Evolutionary conservation across 2,797 vertebrate genomes (phyloP), one percentile per base, ranked within the genome.

Genomic region (Diplodus puntazzo): DNA sequence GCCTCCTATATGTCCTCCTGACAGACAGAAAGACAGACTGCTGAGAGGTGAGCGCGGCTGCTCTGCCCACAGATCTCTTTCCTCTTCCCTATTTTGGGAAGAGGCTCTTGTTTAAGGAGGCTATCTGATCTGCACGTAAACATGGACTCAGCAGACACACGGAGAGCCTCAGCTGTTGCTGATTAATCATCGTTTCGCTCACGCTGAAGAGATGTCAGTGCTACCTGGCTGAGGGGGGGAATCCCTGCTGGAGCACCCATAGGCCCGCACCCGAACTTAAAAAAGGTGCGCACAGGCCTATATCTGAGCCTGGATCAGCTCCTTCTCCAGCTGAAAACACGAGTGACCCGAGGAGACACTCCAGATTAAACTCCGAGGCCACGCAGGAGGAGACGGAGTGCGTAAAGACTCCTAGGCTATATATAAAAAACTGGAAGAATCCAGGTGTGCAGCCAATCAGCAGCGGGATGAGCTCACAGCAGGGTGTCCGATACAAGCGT

Each of bases 121-220:
- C 93, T 95, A 98, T 96, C 94, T 96, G 97, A 98, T 95, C 94
- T 82, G 71, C 84, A 91, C 90, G 92, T 97, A 97, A 98, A 98
- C 96, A 97, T 94, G 94, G 89, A 89, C 95, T 95, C 93, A 89
- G 95, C 89, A 93, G 89, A 89, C 86, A 85, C 95, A 93, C 88
- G 77, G 93, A 94, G 93, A 85, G 91, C 93, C 92, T 96, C 98
- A 99, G 97, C 97, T 98, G 97, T 94, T 92, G 88, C 89, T 80
- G 93, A 97, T 96, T 94, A 95, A 96, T 96, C 95, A 95, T 86
- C 83, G 74, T 73, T 82, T 78, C 58, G n/a, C 77, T 83, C 83
- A 54, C 77, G 73, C n/a, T 8, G 55, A 67, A 62, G 73, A 71
- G 30, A 7, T 71, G 84, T 69, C 81, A 49, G 77, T 27, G 46